Base-by-base conservation (phyloP, 2,113 vertebrate genomes). In the Odontophorus gujanensis region DNA sequence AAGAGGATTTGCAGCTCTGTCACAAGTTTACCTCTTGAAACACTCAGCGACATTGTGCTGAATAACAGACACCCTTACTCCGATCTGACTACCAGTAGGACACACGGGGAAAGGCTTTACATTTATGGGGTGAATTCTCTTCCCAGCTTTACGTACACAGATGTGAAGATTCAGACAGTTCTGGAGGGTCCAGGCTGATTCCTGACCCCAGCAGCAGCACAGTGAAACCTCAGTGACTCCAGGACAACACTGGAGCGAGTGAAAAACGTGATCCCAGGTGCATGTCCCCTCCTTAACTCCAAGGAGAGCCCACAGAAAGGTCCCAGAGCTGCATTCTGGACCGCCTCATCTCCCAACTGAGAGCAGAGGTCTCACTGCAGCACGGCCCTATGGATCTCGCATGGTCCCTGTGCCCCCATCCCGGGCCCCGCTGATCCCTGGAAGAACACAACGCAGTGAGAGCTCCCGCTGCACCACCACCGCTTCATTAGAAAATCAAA, bases 51-150 rank as follows among this genome's bases (percentile, higher is more conserved):
- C 21, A 22, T 25, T 63, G 51, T 89, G 53, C 57, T 65, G 62
- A 61, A 48, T 68, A 78, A 91, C 17, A 74, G 82, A 42, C 43
- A 19, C 3, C 21, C 59, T 57, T 75, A 47, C 55, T 83, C 63
- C 55, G 48, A 68, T 53, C 17, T 2, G 7, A 43, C 58, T 48
- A 9, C 34, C 61, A 50, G 42, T 19, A 72, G 53, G 28, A 47
- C 73, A 87, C 38, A 47, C 55, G 30, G 66, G 53, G 58, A 89
- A 59, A 86, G 22, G 17, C 75, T 94, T 89, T 53, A 69, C 0
- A 76, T 82, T 91, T 88, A 63, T 40, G 65, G 67, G 84, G 88
- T 51, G 71, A 32, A 65, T 94, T 89, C 83, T 21, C 57, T 11
- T 74, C 51, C 32, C 57, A 83, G 47, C 11, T 83, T 93, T 55